These are phyloP conservation scores for Tromatobia lineatoria DNA, from an alignment of 2,888 invertebrate genomes.

Conservation along the genomic window DNA sequence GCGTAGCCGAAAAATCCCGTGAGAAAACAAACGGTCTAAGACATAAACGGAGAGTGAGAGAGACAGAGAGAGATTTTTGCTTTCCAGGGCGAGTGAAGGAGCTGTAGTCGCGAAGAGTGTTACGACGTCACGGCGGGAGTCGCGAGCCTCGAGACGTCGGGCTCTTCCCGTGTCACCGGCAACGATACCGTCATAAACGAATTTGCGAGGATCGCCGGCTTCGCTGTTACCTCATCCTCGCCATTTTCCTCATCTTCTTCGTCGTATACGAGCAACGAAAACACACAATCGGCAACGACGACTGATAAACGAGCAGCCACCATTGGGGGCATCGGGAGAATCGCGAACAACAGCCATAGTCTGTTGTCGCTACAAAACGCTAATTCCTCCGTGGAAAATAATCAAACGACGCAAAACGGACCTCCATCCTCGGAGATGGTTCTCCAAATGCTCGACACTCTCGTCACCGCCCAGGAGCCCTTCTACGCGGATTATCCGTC, in stretches of 20 bases:
- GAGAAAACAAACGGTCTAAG: neutral
- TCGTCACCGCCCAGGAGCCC: slow-evolving; percentile 89
- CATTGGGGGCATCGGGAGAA: slow-evolving; percentile 80
- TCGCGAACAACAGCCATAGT: slow-evolving; percentile 71
- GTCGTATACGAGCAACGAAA: slow-evolving; percentile 40
- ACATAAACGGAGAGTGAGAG: neutral
- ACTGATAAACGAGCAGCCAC: slow-evolving; percentile 72
- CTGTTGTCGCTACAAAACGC: slow-evolving; percentile 60
- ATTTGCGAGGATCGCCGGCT: slow-evolving; percentile 7
- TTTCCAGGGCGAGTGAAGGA: neutral
- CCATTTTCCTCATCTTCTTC: slow-evolving; percentile 35
- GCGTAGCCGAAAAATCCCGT: neutral
- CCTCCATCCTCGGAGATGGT: slow-evolving; percentile 89
- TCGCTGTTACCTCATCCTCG: slow-evolving; percentile 16
- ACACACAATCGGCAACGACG: slow-evolving; percentile 61
- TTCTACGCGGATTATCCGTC: slow-evolving; percentile 89
- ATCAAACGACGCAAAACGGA: slow-evolving; percentile 38
- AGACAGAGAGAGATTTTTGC: neutral
- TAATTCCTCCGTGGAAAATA: slow-evolving; percentile 15
- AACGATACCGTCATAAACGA: slow-evolving; percentile 41
- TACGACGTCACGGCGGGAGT: slow-evolving; percentile 84
- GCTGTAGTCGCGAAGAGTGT: neutral
- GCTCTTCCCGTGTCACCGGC: slow-evolving; percentile 67
- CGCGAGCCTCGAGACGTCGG: slow-evolving; percentile 84
- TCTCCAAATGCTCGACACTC: slow-evolving; percentile 90